Conservation (phyloP, 2,888 invertebrate species). For the Synanthedon formicaeformis region DNA sequence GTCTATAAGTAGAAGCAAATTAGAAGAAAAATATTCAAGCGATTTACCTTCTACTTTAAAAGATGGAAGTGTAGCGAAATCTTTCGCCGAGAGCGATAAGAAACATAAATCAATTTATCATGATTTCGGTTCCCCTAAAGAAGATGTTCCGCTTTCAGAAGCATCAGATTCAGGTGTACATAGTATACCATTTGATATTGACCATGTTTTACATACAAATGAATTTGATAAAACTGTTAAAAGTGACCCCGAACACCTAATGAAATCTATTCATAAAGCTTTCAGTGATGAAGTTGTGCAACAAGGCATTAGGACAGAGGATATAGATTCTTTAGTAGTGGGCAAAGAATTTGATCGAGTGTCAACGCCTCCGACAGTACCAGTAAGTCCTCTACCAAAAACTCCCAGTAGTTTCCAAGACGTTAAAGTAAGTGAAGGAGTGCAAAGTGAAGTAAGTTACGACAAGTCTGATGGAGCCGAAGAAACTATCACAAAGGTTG, state of each 20-base stretch:
- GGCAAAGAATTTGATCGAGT: conserved; percentile 39
- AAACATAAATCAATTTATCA: conserved; percentile 8
- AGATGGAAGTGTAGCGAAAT: conserved; percentile 10
- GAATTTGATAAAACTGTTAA: conserved; percentile 17
- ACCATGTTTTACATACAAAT: conserved; percentile 8
- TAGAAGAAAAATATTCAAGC: conserved; percentile 9
- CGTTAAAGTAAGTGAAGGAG: conserved; percentile 44
- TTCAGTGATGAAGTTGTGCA: conserved; percentile 47
- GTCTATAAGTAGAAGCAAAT: conserved; percentile 18
- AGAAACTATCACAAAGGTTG: conserved; percentile 62
- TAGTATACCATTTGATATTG: conserved; percentile 31
- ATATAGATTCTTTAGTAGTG: conserved; percentile 27
- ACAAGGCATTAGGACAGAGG: conserved; percentile 57
- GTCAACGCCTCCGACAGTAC: conserved; percentile 77
- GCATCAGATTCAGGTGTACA: conserved; percentile 39
- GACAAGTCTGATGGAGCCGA: conserved; percentile 53
- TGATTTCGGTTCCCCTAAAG: conserved; percentile 23
- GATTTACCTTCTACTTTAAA: conserved; percentile 20
- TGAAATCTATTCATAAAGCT: conserved; percentile 52
- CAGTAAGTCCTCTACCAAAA: conserved; percentile 73
- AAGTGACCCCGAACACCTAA: conserved; percentile 30
- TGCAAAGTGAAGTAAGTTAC: conserved; percentile 52
- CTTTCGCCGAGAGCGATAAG: not conserved
- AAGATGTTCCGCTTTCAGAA: conserved; percentile 30
- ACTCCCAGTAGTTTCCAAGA: conserved; percentile 47